A percentile compares a stretch with the other conserved stretches of the same genome.
Conservation (phyloP, 2,888 invertebrate genomes). For the Caenorhabditis sp. region DNA sequence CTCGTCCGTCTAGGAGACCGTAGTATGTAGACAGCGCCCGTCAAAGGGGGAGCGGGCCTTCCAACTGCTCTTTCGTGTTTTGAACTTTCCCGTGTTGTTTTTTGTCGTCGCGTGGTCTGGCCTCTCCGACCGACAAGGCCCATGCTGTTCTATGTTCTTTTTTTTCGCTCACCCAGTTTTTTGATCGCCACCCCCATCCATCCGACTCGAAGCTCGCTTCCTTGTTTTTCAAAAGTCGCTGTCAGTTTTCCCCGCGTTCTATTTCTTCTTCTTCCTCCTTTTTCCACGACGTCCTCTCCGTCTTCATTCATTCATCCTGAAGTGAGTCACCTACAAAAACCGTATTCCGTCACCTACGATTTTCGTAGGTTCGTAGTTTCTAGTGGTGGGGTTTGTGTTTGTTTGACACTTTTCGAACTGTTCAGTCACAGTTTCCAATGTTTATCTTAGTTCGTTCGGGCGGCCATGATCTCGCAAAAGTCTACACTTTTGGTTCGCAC, state of each 20-base stretch:
- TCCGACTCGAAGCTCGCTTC: slow-evolving; percentile 20
- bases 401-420: slow-evolving; percentile 19
- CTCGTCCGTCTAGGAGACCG: background rate
- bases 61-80: slow-evolving; percentile 15
- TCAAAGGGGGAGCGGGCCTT: background rate
- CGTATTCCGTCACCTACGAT: background rate
- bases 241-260: slow-evolving; percentile 13
- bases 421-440: slow-evolving; percentile 1
- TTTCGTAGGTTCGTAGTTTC: background rate
- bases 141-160: slow-evolving; percentile 22
- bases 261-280: background rate
- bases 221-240: slow-evolving; percentile 44
- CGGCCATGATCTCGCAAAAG: background rate
- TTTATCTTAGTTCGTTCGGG: slow-evolving; percentile 7
- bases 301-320: background rate
- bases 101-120: slow-evolving; percentile 8
- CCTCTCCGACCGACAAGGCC: background rate
- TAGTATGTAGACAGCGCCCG: background rate
- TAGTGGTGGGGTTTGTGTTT: slow-evolving; percentile 23
- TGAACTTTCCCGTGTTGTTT: slow-evolving; percentile 20
- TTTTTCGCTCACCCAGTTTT: slow-evolving; percentile 28
- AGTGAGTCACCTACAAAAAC: background rate
- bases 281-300: background rate
- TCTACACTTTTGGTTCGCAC: background rate
- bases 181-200: slow-evolving; percentile 34